Base-by-base conservation (phyloP, 2,113 vertebrate genomes). In the Pitta sordida region DNA sequence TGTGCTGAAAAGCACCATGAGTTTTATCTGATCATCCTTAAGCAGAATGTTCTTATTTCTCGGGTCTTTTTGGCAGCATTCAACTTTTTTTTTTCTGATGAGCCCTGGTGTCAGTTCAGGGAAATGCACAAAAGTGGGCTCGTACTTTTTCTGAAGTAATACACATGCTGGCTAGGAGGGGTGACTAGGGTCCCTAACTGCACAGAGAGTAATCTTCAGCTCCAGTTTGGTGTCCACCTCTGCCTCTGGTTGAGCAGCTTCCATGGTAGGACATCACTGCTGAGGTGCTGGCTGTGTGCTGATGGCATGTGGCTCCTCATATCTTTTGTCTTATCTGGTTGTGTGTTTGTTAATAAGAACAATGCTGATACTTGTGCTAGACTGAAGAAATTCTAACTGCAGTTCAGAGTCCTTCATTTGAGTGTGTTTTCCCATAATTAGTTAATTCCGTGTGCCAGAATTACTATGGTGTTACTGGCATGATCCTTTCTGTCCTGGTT, bases 161-260 rank as follows among this genome's bases (percentile, higher is more conserved):
- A 7, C 10, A 58, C 13, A 19, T 74, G 1, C 46, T 41, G 48
- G 12, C 34, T 41, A 20, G 51, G 17, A 19, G 56, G 60, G 51
- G 16, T 77, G 51, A 30, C 37, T 46, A 0, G 41, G n/a, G 44
- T 71, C 27, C 29, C 59, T 34, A 20, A 30, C 4, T 48, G 36
- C 49, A 34, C 8, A 16, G 62, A 44, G 37, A 71, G 23, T 16
- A 56, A 16, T 36, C 63, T 56, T 23, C 58, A 39, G 48, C 39
- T 64, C 32, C 32, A 21, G 1, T 43, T 48, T 0, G 0, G 19
- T 34, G 49, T 58, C 30, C 26, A 7, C 0, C 0, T 26, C 43
- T 53, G 55, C 27, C 18, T 56, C 32, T 58, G 34, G 29, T 32
- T 74, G 49, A 43, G 34, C 27, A 69, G 7, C 32, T 37, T 11